Evolutionary conservation across 2,113 vertebrate genomes (phyloP).

Genomic region (Speoplatyrhinus poulsoni): DNA sequence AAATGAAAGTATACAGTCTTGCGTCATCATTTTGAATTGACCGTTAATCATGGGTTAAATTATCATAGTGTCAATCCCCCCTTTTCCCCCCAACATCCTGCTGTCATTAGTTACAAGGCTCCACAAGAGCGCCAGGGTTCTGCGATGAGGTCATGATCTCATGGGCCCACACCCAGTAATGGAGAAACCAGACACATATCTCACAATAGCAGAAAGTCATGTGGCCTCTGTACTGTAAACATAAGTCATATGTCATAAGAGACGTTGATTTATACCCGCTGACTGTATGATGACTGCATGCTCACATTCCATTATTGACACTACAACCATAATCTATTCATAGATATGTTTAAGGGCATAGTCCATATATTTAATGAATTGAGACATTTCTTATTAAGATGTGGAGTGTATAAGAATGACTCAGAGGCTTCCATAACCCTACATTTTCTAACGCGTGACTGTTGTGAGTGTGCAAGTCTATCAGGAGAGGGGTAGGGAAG

Average conservation of each 20-base stretch:
- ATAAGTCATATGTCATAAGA: neutral
- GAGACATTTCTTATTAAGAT: too few relatives aligned
- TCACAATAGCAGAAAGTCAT: slow-evolving; percentile 7
- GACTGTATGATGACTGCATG: too few relatives aligned
- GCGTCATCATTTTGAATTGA: slow-evolving; percentile 1
- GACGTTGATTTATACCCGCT: neutral
- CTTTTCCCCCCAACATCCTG: too few relatives aligned
- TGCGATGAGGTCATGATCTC: slow-evolving; percentile 27
- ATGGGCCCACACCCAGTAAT: slow-evolving; percentile 21
- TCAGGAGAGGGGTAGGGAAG: too few relatives aligned
- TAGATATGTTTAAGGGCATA: too few relatives aligned
- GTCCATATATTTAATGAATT: too few relatives aligned
- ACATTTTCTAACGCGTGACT: too few relatives aligned
- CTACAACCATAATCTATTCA: too few relatives aligned
- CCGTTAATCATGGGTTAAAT: slow-evolving; percentile 31
- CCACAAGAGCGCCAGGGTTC: slow-evolving; percentile 1
- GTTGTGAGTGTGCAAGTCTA: too few relatives aligned
- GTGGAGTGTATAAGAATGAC: too few relatives aligned
- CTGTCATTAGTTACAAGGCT: neutral
- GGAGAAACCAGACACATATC: slow-evolving; percentile 4
- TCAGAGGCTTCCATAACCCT: too few relatives aligned
- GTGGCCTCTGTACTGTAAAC: slow-evolving; percentile 12
- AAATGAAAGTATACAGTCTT: neutral
- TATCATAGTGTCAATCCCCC: slow-evolving; percentile 21
- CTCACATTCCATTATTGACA: too few relatives aligned